Evolutionary conservation across 2,888 invertebrate genomes (phyloP).

Genomic region (Drosophila acutilabella): DNA sequence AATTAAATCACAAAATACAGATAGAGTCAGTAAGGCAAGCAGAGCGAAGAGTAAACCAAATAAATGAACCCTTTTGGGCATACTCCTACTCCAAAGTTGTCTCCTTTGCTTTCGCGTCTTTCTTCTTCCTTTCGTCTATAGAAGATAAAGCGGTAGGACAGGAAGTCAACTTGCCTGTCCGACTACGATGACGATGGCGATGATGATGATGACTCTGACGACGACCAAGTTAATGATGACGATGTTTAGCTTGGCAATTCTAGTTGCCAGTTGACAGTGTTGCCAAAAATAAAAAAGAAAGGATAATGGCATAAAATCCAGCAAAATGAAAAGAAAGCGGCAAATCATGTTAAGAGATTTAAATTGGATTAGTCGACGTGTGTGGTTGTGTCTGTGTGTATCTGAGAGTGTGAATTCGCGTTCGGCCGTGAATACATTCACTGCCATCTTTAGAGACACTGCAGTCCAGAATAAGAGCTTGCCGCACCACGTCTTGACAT

Average conservation of each 20-base stretch:
- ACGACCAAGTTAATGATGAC: constrained; percentile 10
- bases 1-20: constrained; percentile 79
- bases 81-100: constrained; percentile 51
- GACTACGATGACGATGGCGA: constrained; percentile 27
- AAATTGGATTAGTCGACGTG: constrained; percentile 80
- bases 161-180: constrained; percentile 72
- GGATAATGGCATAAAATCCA: constrained; percentile 80
- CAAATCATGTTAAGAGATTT: constrained; percentile 83
- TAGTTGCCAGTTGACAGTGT: constrained; percentile 56
- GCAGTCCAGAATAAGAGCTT: constrained; percentile 30
- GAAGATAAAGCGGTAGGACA: constrained; percentile 72
- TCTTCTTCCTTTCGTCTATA: constrained; percentile 42
- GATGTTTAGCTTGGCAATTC: constrained; percentile 60
- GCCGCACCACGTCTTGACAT: constrained; percentile 68
- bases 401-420: constrained; percentile 52
- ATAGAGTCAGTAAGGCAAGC: constrained; percentile 62
- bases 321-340: constrained; percentile 80
- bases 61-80: constrained; percentile 78
- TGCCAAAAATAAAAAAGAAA: constrained; percentile 44
- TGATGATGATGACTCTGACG: constrained; percentile 8
- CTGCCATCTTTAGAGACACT: constrained; percentile 14
- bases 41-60: constrained; percentile 67
- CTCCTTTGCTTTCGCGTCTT: constrained; percentile 56
- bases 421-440: constrained; percentile 48
- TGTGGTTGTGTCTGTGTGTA: constrained; percentile 34